Evolutionary conservation across 1,140 invertebrate genomes (phyloP).

Genomic region (Ips typographus): DNA sequence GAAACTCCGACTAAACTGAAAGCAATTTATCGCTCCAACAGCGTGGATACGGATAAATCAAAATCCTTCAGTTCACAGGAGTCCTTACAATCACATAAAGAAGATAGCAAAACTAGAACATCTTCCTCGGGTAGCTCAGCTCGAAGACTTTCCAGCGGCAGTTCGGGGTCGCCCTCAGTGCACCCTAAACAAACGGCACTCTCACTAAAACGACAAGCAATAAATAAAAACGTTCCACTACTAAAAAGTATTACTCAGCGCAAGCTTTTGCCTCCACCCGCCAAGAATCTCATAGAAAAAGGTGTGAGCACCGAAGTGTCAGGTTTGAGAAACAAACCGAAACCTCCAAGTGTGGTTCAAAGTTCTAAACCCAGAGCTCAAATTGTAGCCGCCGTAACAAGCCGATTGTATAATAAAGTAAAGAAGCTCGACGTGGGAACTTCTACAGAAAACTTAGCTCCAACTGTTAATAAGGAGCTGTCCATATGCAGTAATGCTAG

Average conservation of each 20-base stretch:
- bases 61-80: conserved; percentile 43
- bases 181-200: conserved; percentile 32
- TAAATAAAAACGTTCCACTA: conserved; percentile 32
- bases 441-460: conserved; percentile 51
- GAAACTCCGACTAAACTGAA: conserved; percentile 30
- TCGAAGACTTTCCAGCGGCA: conserved; percentile 19
- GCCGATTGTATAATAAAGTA: conserved; percentile 63
- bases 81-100: conserved; percentile 34
- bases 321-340: conserved; percentile 20
- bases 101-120: conserved; percentile 10
- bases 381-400: conserved; percentile 69
- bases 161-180: not conserved
- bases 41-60: conserved; percentile 29
- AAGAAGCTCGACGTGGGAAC: conserved; percentile 60
- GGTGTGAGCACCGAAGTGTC: conserved; percentile 24
- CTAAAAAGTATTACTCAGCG: conserved; percentile 33
- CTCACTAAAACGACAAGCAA: conserved; percentile 34
- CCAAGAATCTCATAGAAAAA: conserved; percentile 18
- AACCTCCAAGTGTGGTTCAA: not conserved
- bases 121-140: conserved; percentile 15
- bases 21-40: conserved; percentile 36
- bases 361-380: conserved; percentile 55
- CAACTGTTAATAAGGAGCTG: conserved; percentile 54
- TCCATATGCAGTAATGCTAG: conserved; percentile 59
- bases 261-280: conserved; percentile 13